These are phyloP conservation scores for Capromys pilorides DNA, from an alignment of 2,797 vertebrate species.

Conservation along the genomic window DNA sequence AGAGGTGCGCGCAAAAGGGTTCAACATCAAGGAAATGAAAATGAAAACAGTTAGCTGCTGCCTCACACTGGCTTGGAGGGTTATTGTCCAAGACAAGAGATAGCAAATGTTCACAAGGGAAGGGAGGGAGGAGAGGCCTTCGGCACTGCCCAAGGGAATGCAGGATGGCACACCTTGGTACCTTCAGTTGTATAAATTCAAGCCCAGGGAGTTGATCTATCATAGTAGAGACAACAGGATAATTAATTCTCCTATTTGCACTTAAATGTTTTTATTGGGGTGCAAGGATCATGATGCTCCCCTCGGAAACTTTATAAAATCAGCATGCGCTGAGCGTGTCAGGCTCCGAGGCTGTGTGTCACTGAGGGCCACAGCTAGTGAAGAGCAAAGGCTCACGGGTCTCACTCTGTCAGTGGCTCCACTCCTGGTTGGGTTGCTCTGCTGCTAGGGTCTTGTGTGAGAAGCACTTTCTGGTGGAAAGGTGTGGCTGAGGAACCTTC, in stretches of 20 bases:
- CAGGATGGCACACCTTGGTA: not conserved
- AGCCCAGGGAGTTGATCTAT: no score
- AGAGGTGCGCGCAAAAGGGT: not conserved
- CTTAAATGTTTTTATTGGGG: not conserved
- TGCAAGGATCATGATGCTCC: accelerated
- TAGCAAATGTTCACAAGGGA: not conserved
- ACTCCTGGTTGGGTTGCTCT: not conserved
- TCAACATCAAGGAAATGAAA: not conserved
- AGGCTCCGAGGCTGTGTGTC: not conserved
- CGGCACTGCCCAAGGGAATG: not conserved
- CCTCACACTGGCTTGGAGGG: not conserved
- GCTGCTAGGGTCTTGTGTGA: not conserved
- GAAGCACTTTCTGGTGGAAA: not conserved
- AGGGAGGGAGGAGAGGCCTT: not conserved
- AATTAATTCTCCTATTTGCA: accelerated
- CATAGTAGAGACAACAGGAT: no score
- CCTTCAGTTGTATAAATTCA: not conserved
- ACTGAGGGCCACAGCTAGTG: not conserved
- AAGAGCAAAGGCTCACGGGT: not conserved
- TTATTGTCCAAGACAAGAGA: not conserved
- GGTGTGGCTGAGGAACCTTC: accelerated
- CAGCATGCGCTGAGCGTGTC: not conserved
- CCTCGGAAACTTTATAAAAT: no score
- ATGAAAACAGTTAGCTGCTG: not conserved
- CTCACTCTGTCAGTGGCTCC: not conserved